Conservation (phyloP, 2,797 vertebrate genomes). For the Acanthurus tractus region DNA sequence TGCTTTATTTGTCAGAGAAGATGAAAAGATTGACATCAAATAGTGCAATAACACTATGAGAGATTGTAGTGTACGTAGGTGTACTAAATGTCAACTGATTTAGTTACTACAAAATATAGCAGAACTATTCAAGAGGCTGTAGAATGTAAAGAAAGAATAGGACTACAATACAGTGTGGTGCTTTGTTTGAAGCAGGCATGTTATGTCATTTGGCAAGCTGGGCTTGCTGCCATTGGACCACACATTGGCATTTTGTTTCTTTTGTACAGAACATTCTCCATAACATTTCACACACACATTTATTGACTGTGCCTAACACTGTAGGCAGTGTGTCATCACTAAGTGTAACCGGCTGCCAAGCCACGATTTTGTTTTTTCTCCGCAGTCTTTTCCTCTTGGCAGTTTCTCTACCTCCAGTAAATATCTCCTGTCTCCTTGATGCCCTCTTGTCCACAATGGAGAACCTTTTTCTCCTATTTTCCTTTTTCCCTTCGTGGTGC, state of each 20-base stretch:
- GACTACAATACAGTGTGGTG: conserved; percentile 27
- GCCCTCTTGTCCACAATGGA: conserved; percentile 33
- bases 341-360: conserved; percentile 58
- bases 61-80: background rate
- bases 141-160: conserved; percentile 33
- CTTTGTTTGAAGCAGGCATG: conserved; percentile 61
- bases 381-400: conserved; percentile 40
- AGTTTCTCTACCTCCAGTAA: conserved; percentile 41
- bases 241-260: conserved; percentile 74
- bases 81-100: conserved; percentile 2
- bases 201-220: conserved; percentile 69
- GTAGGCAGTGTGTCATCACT: conserved; percentile 68
- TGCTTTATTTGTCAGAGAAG: conserved; percentile 53
- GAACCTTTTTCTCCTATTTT: background rate
- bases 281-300: conserved; percentile 71
- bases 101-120: conserved; percentile 1
- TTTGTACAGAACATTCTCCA: conserved; percentile 61
- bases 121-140: background rate
- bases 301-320: conserved; percentile 72
- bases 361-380: conserved; percentile 40
- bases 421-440: conserved; percentile 26
- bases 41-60: background rate
- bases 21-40: conserved; percentile 11
- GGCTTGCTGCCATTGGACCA: conserved; percentile 66
- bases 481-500: background rate